phyloP scores from a whole-genome alignment of 2,797 vertebrate genomes.

The Podarcis lilfordi region DNA sequence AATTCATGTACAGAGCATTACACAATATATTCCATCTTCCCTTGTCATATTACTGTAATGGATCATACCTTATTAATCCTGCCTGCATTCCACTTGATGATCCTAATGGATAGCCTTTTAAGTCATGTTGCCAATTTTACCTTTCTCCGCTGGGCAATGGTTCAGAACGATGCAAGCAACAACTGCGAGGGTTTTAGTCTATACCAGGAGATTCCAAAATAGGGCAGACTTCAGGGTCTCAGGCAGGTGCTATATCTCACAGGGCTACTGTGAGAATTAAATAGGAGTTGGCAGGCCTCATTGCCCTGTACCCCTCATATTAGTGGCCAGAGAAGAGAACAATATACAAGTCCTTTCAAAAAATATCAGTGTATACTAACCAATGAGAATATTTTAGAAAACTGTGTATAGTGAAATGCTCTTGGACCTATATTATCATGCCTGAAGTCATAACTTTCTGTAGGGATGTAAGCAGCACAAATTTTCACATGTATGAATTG shows the following conservation, averaged over 20 bases:
- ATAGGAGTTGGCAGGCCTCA: not conserved
- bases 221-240: not conserved
- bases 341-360: no score
- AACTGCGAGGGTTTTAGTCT: not conserved
- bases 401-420: no score
- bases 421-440: no score
- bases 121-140: constrained; percentile 10
- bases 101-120: constrained; percentile 5
- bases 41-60: constrained; percentile 19
- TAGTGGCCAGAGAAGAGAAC: no score
- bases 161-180: not conserved
- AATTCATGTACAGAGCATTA: constrained; percentile 21
- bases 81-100: not conserved
- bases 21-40: not conserved
- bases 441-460: no score
- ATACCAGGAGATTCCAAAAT: not conserved
- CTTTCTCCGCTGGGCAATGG: not conserved
- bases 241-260: not conserved
- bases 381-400: no score
- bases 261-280: not conserved
- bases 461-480: no score
- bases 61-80: constrained; percentile 34
- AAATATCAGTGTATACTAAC: no score
- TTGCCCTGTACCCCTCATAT: not conserved
- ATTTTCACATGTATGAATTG: no score